A percentile compares a stretch with the other conserved stretches of the same genome.
These are phyloP conservation scores for Hydrolagus affinis DNA, from an alignment of 2,113 vertebrate genomes.

Conservation along the genomic window DNA sequence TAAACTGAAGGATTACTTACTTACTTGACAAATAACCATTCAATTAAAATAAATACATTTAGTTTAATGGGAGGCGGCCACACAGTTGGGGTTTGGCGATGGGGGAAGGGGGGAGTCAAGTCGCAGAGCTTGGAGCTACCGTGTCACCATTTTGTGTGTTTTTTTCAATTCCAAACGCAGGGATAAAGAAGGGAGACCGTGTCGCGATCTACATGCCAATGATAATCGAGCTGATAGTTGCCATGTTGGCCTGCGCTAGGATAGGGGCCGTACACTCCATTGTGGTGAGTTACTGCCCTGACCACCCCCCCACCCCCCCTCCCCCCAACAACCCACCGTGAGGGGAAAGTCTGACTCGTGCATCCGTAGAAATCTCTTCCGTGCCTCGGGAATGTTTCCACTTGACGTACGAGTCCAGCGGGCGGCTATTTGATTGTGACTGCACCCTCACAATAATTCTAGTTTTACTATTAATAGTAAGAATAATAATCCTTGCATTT, in stretches of 20 bases:
- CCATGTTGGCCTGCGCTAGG: slow-evolving; percentile 88
- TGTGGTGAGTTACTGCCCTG: slow-evolving; percentile 65
- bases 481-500: too few relatives aligned
- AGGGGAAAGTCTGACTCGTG: neutral
- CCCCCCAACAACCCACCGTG: neutral
- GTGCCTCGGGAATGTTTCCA: neutral
- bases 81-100: slow-evolving; percentile 11
- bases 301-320: neutral
- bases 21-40: too few relatives aligned
- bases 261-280: slow-evolving; percentile 88
- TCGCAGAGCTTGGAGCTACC: neutral
- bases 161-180: slow-evolving; percentile 43
- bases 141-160: slow-evolving; percentile 29
- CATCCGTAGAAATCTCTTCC: too few relatives aligned
- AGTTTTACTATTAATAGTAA: slow-evolving; percentile 1
- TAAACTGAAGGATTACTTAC: too few relatives aligned
- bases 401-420: neutral
- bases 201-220: slow-evolving; percentile 95
- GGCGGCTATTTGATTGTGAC: neutral
- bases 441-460: too few relatives aligned
- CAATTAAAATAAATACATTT: too few relatives aligned
- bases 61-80: too few relatives aligned
- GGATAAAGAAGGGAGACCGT: slow-evolving; percentile 80
- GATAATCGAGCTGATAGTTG: slow-evolving; percentile 85
- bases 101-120: neutral